Evolutionary conservation across 2,113 vertebrate species (phyloP).

Genomic region (Camelus bactrianus): DNA sequence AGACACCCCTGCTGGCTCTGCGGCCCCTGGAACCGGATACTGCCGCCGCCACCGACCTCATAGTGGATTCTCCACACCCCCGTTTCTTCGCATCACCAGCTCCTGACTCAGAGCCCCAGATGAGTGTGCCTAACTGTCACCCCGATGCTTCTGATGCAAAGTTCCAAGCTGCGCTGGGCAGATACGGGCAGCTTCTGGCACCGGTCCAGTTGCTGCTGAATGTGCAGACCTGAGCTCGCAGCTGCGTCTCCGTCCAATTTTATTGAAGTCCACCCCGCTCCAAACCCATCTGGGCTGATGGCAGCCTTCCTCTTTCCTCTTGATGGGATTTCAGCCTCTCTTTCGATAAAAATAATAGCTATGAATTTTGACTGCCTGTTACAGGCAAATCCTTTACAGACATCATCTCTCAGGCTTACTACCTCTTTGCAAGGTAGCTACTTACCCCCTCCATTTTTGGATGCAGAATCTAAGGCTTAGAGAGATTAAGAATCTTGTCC

Average conservation of each 20-base stretch:
- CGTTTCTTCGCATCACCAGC: slow-evolving; percentile 4
- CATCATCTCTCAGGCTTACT: neutral
- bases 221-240: neutral
- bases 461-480: neutral
- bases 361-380: neutral
- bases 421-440: neutral
- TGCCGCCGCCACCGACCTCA: neutral
- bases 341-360: slow-evolving; percentile 39
- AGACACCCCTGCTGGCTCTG: neutral
- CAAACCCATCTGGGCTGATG: neutral
- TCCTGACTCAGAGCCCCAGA: slow-evolving; percentile 4
- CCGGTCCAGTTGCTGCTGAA: neutral
- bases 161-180: neutral
- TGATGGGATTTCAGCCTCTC: neutral
- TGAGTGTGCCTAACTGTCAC: neutral
- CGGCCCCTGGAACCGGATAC: slow-evolving; percentile 25
- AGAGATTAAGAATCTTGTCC: neutral
- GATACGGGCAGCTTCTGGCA: neutral
- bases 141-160: neutral
- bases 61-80: neutral
- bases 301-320: neutral
- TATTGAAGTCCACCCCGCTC: neutral
- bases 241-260: neutral
- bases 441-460: neutral
- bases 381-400: neutral